Evolutionary conservation across 2,797 vertebrate genomes (phyloP), one percentile per base, ranked within the genome.

Genomic region (Epinephelus awoara): DNA sequence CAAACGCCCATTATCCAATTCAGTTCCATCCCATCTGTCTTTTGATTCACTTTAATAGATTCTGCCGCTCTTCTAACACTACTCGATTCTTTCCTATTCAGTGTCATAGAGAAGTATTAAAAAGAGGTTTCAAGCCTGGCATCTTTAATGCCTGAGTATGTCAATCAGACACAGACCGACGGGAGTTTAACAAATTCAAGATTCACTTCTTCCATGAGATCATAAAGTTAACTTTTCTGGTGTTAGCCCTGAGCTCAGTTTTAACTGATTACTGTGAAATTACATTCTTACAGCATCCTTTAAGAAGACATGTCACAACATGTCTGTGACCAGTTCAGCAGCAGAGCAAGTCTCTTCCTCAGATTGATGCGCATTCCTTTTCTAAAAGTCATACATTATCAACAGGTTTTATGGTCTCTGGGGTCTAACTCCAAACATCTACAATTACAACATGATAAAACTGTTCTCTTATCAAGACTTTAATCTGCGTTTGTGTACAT

Each of bases 1-100:
- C 75, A 84, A 59, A 69, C 19, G 10, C 14, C n/a, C 18, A 70
- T 77, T 72, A 80, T 84, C 69, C 65, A 27, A 59, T 78, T 84
- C 65, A 76, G 27, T 73, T 72, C 51, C 56, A 52, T 42, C 79
- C 47, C 63, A 72, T 80, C 68, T 47, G 59, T 58, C 56, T 68
- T 77, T 79, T 15, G 19, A 73, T 52, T 69, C 57, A 49, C 25
- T 75, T 65, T 67, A 64, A 75, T 38, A 62, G 66, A 58, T 71
- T 68, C 17, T 67, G 61, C 49, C 5, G 10, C 65, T 65, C 29
- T 71, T 74, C 70, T 70, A 75, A 80, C 67, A 54, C 62, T 50
- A 17, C 34, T 69, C 3, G 0, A 55, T 65, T 76, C 9, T 47
- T 72, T 38, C 25, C 34, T 15, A 34, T 76, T 58, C 14, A 63